Evolutionary conservation across 2,113 vertebrate genomes (phyloP).

Genomic region (Sinocyclocheilus rhinocerous): DNA sequence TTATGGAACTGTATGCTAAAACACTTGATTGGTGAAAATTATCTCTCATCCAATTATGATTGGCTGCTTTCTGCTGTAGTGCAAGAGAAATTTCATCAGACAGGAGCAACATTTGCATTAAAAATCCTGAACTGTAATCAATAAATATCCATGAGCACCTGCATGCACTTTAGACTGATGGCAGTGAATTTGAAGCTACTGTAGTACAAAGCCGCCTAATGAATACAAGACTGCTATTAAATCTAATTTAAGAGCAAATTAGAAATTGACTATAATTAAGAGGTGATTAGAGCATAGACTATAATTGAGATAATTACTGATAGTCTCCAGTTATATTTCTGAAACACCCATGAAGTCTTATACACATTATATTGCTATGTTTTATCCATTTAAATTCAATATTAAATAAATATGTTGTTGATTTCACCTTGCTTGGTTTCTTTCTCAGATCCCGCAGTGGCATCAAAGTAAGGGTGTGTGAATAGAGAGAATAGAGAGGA

Average conservation of each 20-base stretch:
- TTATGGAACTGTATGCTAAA: not conserved
- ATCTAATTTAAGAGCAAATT: slow-evolving; percentile 39
- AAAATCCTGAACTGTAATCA: not conserved
- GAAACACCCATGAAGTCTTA: not conserved
- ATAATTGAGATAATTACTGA: slow-evolving; percentile 34
- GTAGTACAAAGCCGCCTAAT: slow-evolving; percentile 20
- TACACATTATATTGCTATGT: not conserved
- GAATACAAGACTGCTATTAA: slow-evolving; percentile 31
- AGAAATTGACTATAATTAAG: slow-evolving; percentile 35
- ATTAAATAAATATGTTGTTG: not conserved
- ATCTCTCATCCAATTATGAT: slow-evolving; percentile 3
- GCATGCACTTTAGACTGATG: slow-evolving; percentile 11
- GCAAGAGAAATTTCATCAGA: not conserved
- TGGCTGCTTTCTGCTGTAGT: not conserved
- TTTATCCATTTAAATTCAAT: not conserved
- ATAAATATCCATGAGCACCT: slow-evolving; percentile 18
- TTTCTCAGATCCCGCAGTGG: not conserved
- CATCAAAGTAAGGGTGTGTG: slow-evolving; percentile 11
- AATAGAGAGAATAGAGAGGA: slow-evolving; percentile 44
- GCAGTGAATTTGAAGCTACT: not conserved
- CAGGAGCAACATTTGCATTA: not conserved
- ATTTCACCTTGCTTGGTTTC: slow-evolving; percentile 10
- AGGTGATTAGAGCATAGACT: slow-evolving; percentile 31
- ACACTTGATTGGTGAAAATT: not conserved
- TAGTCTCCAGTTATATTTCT: slow-evolving; percentile 10